Percentiles rank a stretch among this genome's conserved stretches.
Conservation (phyloP, 1,140 invertebrate genomes). For the Akabosia matsudoensis region DNA sequence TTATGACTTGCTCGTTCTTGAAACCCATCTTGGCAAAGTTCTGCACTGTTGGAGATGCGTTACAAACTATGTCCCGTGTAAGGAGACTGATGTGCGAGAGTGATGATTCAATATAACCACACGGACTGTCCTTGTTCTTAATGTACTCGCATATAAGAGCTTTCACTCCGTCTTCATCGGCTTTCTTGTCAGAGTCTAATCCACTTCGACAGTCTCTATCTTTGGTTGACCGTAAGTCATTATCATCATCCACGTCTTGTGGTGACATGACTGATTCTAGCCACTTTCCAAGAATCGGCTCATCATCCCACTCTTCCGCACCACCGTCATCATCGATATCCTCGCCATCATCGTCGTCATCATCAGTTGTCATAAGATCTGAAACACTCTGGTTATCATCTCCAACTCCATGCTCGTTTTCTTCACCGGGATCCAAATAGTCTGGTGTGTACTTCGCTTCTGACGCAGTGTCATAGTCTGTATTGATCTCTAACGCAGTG, state of each 20-base stretch:
- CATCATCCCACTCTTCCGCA: conserved; percentile 50
- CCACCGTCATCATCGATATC: conserved; percentile 30
- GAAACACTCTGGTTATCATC: conserved; percentile 44
- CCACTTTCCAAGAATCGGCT: conserved; percentile 57
- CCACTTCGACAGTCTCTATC: conserved; percentile 6
- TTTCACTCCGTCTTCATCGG: conserved; percentile 35
- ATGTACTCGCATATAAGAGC: conserved; percentile 34
- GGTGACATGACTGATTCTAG: conserved; percentile 56
- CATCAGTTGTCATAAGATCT: conserved; percentile 47
- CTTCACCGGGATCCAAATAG: conserved; percentile 6
- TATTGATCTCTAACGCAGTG: neutral
- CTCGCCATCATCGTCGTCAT: conserved; percentile 42
- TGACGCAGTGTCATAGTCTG: conserved; percentile 4
- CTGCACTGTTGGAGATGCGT: conserved; percentile 32
- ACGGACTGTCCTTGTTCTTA: conserved; percentile 38
- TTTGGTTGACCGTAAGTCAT: neutral
- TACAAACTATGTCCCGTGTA: conserved; percentile 41
- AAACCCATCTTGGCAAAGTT: conserved; percentile 32
- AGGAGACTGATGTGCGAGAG: conserved; percentile 37
- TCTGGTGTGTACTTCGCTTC: neutral
- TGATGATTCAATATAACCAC: conserved; percentile 41
- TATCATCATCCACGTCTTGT: conserved; percentile 39
- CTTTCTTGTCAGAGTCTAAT: conserved; percentile 28
- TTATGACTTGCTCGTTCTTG: conserved; percentile 67
- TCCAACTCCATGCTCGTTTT: conserved; percentile 40